phyloP scores from a whole-genome alignment of 2,888 invertebrate species.

The Cenopis cana region DNA sequence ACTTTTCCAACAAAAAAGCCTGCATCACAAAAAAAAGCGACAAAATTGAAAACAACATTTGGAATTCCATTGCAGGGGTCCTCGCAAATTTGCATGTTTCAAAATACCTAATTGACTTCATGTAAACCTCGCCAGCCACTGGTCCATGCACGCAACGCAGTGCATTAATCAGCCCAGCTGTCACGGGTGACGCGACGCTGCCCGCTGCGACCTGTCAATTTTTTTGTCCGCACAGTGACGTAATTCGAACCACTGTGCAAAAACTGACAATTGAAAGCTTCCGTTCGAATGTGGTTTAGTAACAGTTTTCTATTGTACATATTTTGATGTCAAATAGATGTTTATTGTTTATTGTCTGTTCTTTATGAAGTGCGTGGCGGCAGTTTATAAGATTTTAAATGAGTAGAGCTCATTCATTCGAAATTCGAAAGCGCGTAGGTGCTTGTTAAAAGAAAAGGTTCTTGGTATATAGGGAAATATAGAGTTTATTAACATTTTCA shows the following conservation, averaged over 20 bases:
- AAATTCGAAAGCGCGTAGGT: no score
- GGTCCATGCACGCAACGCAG: conserved; percentile 22
- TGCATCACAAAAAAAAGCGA: not conserved
- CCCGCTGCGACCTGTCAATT: conserved; percentile 43
- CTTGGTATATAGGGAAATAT: no score
- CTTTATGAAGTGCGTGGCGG: not conserved
- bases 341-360: no score
- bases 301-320: not conserved
- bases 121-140: conserved; percentile 18
- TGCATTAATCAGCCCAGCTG: conserved; percentile 49
- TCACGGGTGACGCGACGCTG: conserved; percentile 44
- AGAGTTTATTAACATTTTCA: no score
- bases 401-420: no score
- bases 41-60: conserved; percentile 8
- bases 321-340: not conserved
- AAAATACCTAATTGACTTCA: conserved; percentile 29
- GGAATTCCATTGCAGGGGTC: not conserved
- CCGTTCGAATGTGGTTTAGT: conserved; percentile 25
- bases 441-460: no score
- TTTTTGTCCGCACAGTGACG: conserved; percentile 43
- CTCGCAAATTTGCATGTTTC: conserved; percentile 18
- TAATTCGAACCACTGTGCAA: conserved; percentile 45
- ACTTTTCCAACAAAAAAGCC: not conserved
- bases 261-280: conserved; percentile 35
- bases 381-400: not conserved